These are phyloP conservation scores for Taphrorychus bicolor DNA, from an alignment of 2,888 invertebrate species.

Conservation along the genomic window DNA sequence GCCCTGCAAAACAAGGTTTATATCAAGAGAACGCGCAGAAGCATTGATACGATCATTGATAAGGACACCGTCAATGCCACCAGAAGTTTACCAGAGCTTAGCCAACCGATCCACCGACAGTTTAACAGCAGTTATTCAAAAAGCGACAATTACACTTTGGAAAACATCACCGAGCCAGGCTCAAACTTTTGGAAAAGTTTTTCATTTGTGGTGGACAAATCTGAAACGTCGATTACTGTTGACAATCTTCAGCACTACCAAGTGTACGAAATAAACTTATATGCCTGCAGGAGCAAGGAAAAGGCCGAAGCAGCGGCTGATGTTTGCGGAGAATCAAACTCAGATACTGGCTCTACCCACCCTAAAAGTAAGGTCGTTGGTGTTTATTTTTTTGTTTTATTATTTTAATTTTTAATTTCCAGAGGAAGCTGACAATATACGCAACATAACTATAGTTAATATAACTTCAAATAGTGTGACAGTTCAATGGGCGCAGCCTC, in stretches of 20 bases:
- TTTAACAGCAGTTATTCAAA: neutral
- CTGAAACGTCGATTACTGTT: slow-evolving; percentile 64
- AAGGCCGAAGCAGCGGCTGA: slow-evolving; percentile 49
- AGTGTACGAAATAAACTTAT: slow-evolving; percentile 75
- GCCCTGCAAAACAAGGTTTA: slow-evolving; percentile 80
- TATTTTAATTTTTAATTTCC: slow-evolving; percentile 40
- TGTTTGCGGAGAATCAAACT: neutral
- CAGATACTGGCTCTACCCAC: neutral
- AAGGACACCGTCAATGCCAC: neutral
- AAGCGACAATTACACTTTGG: neutral
- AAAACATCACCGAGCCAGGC: slow-evolving; percentile 50
- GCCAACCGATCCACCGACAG: neutral
- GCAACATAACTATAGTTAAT: slow-evolving; percentile 63
- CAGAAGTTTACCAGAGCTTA: neutral
- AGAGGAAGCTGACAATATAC: slow-evolving; percentile 75
- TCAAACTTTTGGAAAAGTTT: slow-evolving; percentile 50
- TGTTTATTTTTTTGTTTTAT: neutral
- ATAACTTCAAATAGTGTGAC: slow-evolving; percentile 66
- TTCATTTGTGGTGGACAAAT: slow-evolving; percentile 50
- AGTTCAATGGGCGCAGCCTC: slow-evolving; percentile 82
- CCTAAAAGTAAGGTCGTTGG: neutral
- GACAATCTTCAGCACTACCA: slow-evolving; percentile 77
- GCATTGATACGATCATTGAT: slow-evolving; percentile 1
- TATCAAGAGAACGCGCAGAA: slow-evolving; percentile 57
- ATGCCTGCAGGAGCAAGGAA: slow-evolving; percentile 76